phyloP scores from a whole-genome alignment of 2,888 invertebrate genomes.

The Disparrhopalites patrizii region DNA sequence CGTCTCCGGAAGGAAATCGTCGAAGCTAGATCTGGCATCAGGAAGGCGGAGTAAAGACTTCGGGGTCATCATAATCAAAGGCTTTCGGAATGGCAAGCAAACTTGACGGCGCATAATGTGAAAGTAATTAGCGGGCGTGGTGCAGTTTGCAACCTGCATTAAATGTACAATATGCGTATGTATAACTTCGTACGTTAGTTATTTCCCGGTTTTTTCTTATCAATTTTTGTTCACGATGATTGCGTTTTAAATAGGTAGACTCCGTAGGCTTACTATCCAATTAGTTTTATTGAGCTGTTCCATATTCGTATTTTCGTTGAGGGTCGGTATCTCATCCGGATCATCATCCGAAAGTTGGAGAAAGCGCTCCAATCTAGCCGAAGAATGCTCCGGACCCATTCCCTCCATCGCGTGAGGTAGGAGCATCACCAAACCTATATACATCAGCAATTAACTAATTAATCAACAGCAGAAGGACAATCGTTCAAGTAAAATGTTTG shows the following conservation, averaged over 20 bases:
- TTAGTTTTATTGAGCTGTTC: constrained; percentile 97
- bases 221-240: background rate
- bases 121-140: constrained; percentile 94
- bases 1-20: constrained; percentile 83
- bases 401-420: constrained; percentile 99
- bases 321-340: constrained; percentile 84
- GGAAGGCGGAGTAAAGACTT: constrained; percentile 95
- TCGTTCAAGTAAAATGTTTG: too few species aligned
- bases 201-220: background rate
- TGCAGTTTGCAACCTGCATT: constrained; percentile 74
- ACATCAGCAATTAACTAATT: too few species aligned
- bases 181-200: background rate
- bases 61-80: constrained; percentile 93
- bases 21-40: constrained; percentile 89
- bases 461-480: too few species aligned
- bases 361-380: constrained; percentile 83
- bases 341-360: constrained; percentile 97
- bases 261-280: constrained; percentile 70
- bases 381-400: constrained; percentile 97
- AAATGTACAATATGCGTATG: background rate
- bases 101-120: constrained; percentile 96
- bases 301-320: constrained; percentile 83
- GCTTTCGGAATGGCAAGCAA: constrained; percentile 94
- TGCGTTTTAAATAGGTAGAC: too few species aligned
- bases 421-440: constrained; percentile 89